Evolutionary conservation across 2,113 vertebrate species (phyloP).

Genomic region (Deroptyus accipitrinus): DNA sequence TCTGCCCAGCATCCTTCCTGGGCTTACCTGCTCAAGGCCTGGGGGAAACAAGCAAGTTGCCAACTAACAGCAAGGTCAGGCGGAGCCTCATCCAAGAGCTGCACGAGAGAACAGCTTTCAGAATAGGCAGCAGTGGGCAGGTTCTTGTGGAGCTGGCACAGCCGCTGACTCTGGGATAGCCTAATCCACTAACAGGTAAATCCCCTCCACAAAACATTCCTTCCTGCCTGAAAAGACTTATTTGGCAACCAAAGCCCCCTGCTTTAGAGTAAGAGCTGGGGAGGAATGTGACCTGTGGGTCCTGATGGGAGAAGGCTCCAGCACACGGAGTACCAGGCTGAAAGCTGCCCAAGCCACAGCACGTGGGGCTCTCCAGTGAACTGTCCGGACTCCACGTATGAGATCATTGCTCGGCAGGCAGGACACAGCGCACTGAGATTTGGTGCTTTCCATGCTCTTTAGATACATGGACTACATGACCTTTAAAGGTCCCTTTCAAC

Average conservation of each 20-base stretch:
- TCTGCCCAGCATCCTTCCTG: not conserved
- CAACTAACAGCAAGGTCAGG: not conserved
- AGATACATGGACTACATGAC: not conserved
- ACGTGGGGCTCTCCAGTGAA: not conserved
- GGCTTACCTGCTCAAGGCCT: not conserved
- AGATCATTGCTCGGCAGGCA: not conserved
- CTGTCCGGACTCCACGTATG: rapidly evolving
- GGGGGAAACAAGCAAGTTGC: not conserved
- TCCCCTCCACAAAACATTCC: constrained; percentile 51
- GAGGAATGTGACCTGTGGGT: constrained; percentile 43
- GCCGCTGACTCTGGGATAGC: not conserved
- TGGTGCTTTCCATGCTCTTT: not conserved
- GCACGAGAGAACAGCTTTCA: not conserved
- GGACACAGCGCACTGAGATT: not conserved
- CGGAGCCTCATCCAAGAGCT: not conserved
- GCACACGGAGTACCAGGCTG: not conserved
- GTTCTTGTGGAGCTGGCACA: not conserved
- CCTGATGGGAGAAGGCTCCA: not conserved
- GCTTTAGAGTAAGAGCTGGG: constrained; percentile 21
- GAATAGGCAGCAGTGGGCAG: not conserved
- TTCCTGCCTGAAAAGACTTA: constrained; percentile 45
- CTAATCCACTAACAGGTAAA: constrained; percentile 56
- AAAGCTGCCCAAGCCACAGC: not conserved
- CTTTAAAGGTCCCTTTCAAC: not conserved
- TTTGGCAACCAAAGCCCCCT: constrained; percentile 23